phyloP scores from a whole-genome alignment of 2,113 vertebrate species.

The Sorex araneus region DNA sequence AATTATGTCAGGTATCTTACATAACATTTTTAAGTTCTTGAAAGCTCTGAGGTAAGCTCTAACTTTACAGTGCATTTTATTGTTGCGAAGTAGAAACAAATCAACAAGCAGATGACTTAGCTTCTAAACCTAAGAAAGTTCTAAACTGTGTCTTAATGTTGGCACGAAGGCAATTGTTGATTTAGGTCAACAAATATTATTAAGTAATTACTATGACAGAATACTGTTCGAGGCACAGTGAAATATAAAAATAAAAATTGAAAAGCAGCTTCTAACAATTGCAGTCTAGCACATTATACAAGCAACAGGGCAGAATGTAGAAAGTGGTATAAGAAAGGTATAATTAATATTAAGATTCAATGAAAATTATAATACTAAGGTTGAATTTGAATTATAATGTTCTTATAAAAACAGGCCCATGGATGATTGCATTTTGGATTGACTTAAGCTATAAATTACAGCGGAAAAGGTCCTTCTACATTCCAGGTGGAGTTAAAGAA shows the following conservation, averaged over 20 bases:
- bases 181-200: not conserved
- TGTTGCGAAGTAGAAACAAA: not conserved
- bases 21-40: slow-evolving; percentile 42
- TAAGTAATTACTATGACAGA: slow-evolving; percentile 15
- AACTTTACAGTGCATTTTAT: not conserved
- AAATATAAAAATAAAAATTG: slow-evolving; percentile 14
- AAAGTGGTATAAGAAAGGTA: not conserved
- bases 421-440: not conserved
- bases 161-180: slow-evolving; percentile 22
- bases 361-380: not conserved
- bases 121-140: slow-evolving; percentile 45
- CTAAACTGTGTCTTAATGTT: slow-evolving; percentile 14
- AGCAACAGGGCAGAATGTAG: not conserved
- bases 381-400: not conserved
- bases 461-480: not conserved
- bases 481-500: not conserved
- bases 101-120: slow-evolving; percentile 29
- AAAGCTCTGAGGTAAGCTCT: slow-evolving; percentile 1
- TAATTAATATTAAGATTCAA: not conserved
- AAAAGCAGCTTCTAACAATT: not conserved
- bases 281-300: not conserved
- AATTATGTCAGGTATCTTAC: not conserved
- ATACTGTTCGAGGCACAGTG: not conserved
- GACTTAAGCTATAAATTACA: not conserved
- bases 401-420: not conserved